phyloP scores from a whole-genome alignment of 23 tunicate genomes.

The Ciona savignyi region DNA sequence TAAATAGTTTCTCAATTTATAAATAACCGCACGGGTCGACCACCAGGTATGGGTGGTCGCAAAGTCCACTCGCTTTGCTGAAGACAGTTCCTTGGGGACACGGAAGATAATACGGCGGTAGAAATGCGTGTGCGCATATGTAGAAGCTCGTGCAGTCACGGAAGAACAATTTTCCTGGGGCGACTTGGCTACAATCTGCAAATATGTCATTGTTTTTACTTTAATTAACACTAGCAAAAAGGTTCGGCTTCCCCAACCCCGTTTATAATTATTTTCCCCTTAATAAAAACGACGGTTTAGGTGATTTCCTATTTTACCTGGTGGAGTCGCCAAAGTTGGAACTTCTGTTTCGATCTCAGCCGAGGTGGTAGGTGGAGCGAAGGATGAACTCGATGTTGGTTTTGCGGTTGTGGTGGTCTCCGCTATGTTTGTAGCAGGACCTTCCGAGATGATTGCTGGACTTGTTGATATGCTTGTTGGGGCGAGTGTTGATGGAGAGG shows the following conservation, averaged over 20 bases:
- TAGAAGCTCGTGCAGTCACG: slow-evolving; percentile 33
- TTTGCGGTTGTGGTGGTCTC: slow-evolving; percentile 13
- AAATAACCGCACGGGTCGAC: slow-evolving; percentile 12
- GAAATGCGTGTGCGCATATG: slow-evolving; percentile 11
- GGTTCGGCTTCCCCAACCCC: no score
- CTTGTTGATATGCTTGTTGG: neutral
- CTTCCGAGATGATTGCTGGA: neutral
- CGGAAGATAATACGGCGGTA: slow-evolving; percentile 1
- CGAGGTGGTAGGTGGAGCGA: neutral
- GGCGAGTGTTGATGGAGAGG: slow-evolving; percentile 2
- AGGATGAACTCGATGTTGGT: neutral
- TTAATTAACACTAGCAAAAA: no score
- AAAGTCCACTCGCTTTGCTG: slow-evolving; percentile 7
- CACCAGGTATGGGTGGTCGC: slow-evolving; percentile 10
- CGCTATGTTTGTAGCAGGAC: neutral
- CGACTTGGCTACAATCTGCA: no score
- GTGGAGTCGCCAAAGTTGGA: neutral
- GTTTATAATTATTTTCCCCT: no score
- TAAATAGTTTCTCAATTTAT: no score
- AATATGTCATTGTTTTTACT: no score
- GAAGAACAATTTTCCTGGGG: slow-evolving; percentile 17
- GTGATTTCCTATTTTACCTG: neutral
- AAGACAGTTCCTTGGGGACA: slow-evolving; percentile 31
- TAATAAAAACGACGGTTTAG: no score
- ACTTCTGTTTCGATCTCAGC: neutral